phyloP scores from a whole-genome alignment of 2,113 vertebrate species.

The Hypocryptadius cinnamomeus region DNA sequence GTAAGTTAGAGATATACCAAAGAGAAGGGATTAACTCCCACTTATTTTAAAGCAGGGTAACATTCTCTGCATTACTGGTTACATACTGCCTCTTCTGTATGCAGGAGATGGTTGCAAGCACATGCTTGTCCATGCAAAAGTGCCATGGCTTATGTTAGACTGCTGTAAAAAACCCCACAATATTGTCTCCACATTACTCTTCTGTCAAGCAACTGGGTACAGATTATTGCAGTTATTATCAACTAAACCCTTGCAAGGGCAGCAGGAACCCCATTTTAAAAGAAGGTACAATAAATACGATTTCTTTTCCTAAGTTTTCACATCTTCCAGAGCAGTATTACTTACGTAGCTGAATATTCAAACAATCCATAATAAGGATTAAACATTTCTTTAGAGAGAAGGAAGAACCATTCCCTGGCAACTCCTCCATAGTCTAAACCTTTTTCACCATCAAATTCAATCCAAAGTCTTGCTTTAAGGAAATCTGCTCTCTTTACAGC shows the following conservation, averaged over 20 bases:
- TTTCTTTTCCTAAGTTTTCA: background rate
- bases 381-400: constrained; percentile 99
- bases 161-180: background rate
- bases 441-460: constrained; percentile 97
- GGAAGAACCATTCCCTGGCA: constrained; percentile 97
- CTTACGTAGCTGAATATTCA: constrained; percentile 98
- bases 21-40: background rate
- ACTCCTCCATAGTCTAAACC: constrained; percentile 95
- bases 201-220: background rate
- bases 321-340: background rate
- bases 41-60: background rate
- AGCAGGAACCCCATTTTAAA: background rate
- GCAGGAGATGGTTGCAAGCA: background rate
- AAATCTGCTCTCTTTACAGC: constrained; percentile 87
- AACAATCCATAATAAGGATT: constrained; percentile 98
- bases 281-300: background rate
- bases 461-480: constrained; percentile 94
- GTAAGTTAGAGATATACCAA: background rate
- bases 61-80: background rate
- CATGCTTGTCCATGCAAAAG: background rate
- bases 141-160: background rate
- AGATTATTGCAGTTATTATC: background rate
- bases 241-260: background rate
- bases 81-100: background rate
- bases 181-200: background rate